A percentile compares a stretch with the other conserved stretches of the same genome.
Evolutionary conservation across 1,140 invertebrate species (phyloP).

Genomic region (Plectrocnemia conspersa): DNA sequence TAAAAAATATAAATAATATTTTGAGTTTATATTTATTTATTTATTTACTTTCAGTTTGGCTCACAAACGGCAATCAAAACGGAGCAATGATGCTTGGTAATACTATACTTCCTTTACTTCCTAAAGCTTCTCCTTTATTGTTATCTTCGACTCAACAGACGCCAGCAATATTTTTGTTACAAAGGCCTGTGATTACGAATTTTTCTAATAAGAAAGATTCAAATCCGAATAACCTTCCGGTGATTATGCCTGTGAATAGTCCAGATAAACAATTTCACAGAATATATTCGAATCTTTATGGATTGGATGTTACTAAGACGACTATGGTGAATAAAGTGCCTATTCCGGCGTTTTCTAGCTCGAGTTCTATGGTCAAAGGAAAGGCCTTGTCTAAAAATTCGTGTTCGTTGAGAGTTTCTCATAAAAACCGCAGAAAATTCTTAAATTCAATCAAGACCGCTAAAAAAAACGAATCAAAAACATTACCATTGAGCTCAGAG

Average conservation of each 20-base stretch:
- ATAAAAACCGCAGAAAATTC: conserved; percentile 16
- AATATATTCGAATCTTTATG: conserved; percentile 36
- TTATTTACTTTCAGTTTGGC: conserved; percentile 25
- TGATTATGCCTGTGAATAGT: not conserved
- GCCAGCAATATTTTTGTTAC: conserved; percentile 25
- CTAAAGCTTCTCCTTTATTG: conserved; percentile 15
- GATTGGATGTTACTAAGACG: conserved; percentile 49
- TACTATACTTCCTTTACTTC: conserved; percentile 20
- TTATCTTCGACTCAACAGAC: conserved; percentile 15
- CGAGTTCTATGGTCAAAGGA: conserved; percentile 42
- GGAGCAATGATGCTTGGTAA: conserved; percentile 13
- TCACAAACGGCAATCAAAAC: conserved; percentile 15
- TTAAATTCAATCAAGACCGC: conserved; percentile 4
- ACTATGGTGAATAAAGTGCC: conserved; percentile 68
- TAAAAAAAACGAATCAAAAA: conserved; percentile 5
- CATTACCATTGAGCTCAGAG: conserved; percentile 34
- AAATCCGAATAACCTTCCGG: not conserved
- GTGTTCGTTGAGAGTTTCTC: conserved; percentile 12
- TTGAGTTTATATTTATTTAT: conserved; percentile 1
- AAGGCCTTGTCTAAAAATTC: conserved; percentile 43
- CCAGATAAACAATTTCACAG: conserved; percentile 19
- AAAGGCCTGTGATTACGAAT: conserved; percentile 11
- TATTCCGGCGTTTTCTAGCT: conserved; percentile 58
- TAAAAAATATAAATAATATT: not conserved
- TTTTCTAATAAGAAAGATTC: not conserved